Base-by-base conservation (phyloP, 2,113 vertebrate genomes). In the Melanotaenia duboulayi region DNA sequence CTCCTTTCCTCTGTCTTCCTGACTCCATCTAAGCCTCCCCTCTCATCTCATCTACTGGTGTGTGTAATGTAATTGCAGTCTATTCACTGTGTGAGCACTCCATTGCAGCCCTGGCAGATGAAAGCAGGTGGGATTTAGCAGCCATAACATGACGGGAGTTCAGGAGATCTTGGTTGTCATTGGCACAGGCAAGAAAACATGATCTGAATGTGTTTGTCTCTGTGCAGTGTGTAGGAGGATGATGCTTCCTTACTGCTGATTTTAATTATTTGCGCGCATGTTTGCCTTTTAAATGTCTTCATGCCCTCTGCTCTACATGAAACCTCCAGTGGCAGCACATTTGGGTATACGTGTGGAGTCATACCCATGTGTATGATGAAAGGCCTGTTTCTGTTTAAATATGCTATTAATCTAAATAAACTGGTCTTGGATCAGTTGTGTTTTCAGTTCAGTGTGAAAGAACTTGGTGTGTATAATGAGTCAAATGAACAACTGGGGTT, bases 71-170 rank as follows among this genome's bases (percentile, higher is more conserved):
- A 63, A 76, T 61, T 74, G 69, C 63, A 58, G 81, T 76, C 61
- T 62, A 57, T 74, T 79, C 61, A 40, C 10, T 28, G 52, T 39
- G 64, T 54, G 76, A 51, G 71, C 39, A 19, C 60, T 71, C 44
- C 51, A 25, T 59, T 4, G 44, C 61, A n/a, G 57, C 22, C 0
- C 54, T 58, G 78, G 57, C 52, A 70, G 74, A 86, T 82, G 65
- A 84, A 81, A 71, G 65, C 35, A 4, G 11, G 71, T 56, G 50
- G 76, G 80, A 71, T 81, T 81, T 78, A 67, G 70, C 80, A 51
- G 52, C 46, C 1, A 32, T 73, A 60, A 57, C n/a, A 0, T 35
- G 69, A 51, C 9, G 39, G 40, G 63, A 77, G 67, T 74, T 66
- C 0, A 35, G 65, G 51, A 54, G 23, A 11, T 40, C 25, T 56